Evolutionary conservation across 2,113 vertebrate genomes (phyloP).

Genomic region (Microcebus ravelobensis): DNA sequence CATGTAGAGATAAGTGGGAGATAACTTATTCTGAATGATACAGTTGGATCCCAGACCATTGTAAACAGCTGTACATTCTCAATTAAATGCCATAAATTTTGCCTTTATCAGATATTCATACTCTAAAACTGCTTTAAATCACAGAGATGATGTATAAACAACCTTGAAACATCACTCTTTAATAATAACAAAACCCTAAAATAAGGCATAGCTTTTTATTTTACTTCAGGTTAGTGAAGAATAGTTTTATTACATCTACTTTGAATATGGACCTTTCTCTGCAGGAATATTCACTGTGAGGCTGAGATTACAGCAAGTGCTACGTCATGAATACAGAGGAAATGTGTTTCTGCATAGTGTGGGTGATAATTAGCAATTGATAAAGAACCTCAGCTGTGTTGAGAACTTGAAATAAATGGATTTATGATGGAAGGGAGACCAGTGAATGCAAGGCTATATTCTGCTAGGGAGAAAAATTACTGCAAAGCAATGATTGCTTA

Average conservation of each 20-base stretch:
- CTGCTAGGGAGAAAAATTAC: slow-evolving; percentile 1
- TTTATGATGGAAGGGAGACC: slow-evolving; percentile 10
- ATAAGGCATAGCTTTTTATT: background rate
- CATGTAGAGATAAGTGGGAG: background rate
- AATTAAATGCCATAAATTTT: slow-evolving; percentile 39
- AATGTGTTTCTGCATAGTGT: slow-evolving; percentile 1
- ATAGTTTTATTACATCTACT: background rate
- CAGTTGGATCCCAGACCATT: background rate
- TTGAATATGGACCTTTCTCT: background rate
- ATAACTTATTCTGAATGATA: background rate
- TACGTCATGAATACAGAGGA: background rate
- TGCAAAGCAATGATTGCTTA: slow-evolving; percentile 20
- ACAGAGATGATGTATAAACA: background rate
- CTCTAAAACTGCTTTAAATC: background rate
- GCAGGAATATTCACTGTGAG: background rate
- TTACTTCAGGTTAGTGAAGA: background rate
- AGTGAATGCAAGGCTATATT: background rate
- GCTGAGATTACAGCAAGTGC: background rate
- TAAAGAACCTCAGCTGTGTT: slow-evolving; percentile 8
- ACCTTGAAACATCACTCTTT: background rate
- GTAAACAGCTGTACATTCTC: slow-evolving; percentile 11
- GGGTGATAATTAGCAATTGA: slow-evolving; percentile 39
- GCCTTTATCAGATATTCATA: background rate
- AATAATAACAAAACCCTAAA: background rate
- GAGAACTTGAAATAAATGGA: slow-evolving; percentile 45